These are phyloP conservation scores for Parauchenoglanis punctatus DNA, from an alignment of 2,797 vertebrate genomes.

Conservation along the genomic window DNA sequence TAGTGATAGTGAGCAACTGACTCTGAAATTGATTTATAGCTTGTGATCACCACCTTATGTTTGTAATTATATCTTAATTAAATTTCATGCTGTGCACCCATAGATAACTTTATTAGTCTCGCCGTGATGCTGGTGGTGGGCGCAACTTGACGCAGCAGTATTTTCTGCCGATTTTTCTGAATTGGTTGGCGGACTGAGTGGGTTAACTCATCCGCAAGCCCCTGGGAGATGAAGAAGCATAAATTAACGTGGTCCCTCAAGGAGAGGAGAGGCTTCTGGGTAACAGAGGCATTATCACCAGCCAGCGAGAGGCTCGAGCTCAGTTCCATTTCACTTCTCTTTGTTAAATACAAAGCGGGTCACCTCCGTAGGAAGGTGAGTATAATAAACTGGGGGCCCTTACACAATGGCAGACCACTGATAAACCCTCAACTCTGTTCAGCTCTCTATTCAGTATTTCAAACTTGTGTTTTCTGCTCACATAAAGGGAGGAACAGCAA, in stretches of 20 bases:
- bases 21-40: slow-evolving; percentile 57
- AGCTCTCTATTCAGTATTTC: slow-evolving; percentile 63
- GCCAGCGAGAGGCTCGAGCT: slow-evolving; percentile 71
- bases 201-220: slow-evolving; percentile 71
- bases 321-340: slow-evolving; percentile 77
- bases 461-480: slow-evolving; percentile 55
- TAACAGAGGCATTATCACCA: slow-evolving; percentile 73
- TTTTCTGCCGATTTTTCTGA: slow-evolving; percentile 61
- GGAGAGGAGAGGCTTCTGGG: slow-evolving; percentile 68
- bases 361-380: slow-evolving; percentile 76
- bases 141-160: slow-evolving; percentile 75
- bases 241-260: slow-evolving; percentile 78
- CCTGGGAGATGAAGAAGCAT: slow-evolving; percentile 78
- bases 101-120: slow-evolving; percentile 56
- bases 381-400: slow-evolving; percentile 72
- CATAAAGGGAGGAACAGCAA: slow-evolving; percentile 56
- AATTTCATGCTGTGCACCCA: slow-evolving; percentile 57
- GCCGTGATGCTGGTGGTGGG: slow-evolving; percentile 30
- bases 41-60: slow-evolving; percentile 53
- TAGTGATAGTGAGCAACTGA: slow-evolving; percentile 51
- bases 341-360: slow-evolving; percentile 81
- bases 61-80: slow-evolving; percentile 61
- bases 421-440: slow-evolving; percentile 74
- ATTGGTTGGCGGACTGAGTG: slow-evolving; percentile 68
- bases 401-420: slow-evolving; percentile 70